Base-by-base conservation (phyloP, 2,888 invertebrate species). In the Apoderus coryli region DNA sequence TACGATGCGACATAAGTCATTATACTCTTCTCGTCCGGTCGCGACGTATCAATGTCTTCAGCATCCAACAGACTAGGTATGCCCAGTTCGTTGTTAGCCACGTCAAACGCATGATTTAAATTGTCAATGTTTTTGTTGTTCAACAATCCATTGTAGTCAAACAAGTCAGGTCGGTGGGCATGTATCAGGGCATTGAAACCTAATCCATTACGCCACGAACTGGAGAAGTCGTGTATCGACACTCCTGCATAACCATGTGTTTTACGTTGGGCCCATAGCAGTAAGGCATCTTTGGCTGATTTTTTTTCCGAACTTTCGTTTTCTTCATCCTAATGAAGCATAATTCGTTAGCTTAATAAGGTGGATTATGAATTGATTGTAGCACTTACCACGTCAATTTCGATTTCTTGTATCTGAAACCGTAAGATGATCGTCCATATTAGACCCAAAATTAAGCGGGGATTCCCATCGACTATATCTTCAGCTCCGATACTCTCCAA, bases 391-490 rank as follows among this genome's bases (percentile, higher is more conserved):
- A 90, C 89, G 60, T 92, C 90, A 47, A 93, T 92, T 64, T 90
- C 92, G 48, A 93, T 93, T 67, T 92, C 92, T 61, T 93, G 95
- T 48, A 98, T 98, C 70, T 96, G 95, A 69, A 98, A 98, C 38
- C 96, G 69, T 43, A 98, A 69, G 63, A 98, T 98, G 53, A 98
- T 98, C 37, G 96, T 98, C 96, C 96, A 98, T 45, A 98, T 93
- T 30, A 98, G 72, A 46, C 96, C 96, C 41, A 98, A 74, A 56
- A 96, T 98, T 41, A 98, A 71, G 28, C 93, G 72, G 24, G 89
- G 92, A 65, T 96, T 96, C 16, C 95, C 90, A 60, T 98, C 96
- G 39, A 95, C 92, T 43, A 98, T 96, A 60, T 98, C 96, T 62
- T 96, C 95, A 10, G 96, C 95, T 41, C 96, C 96, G 52, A 98